phyloP scores from a whole-genome alignment of 2,888 invertebrate genomes.

The Leucophenga maculata region DNA sequence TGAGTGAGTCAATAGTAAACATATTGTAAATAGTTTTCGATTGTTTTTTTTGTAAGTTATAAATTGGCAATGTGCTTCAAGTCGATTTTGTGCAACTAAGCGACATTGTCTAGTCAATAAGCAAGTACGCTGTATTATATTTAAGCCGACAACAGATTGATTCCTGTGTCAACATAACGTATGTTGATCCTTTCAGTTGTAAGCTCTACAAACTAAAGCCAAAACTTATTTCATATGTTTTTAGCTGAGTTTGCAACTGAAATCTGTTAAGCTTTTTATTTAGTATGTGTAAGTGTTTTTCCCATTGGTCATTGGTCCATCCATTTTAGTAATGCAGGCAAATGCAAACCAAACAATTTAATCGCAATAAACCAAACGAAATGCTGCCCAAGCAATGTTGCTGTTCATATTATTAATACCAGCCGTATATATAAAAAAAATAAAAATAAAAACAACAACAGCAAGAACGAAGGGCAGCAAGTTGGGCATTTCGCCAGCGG shows the following conservation, averaged over 20 bases:
- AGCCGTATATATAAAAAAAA: too few relatives aligned
- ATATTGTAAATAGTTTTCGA: background rate
- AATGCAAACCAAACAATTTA: slow-evolving; percentile 65
- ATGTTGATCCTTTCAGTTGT: background rate
- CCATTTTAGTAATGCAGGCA: slow-evolving; percentile 54
- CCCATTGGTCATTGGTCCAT: background rate
- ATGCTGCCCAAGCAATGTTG: slow-evolving; percentile 38
- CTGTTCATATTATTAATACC: slow-evolving; percentile 7
- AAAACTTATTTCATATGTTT: slow-evolving; percentile 64
- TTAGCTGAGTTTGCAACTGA: slow-evolving; percentile 39
- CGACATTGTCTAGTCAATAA: background rate
- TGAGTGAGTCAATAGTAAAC: slow-evolving; percentile 49
- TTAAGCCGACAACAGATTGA: background rate
- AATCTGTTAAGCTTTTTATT: background rate
- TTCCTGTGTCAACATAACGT: slow-evolving; percentile 18
- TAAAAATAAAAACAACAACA: slow-evolving; percentile 28
- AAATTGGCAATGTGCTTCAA: slow-evolving; percentile 9
- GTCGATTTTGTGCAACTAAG: background rate
- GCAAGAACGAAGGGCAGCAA: slow-evolving; percentile 26
- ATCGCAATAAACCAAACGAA: slow-evolving; percentile 63
- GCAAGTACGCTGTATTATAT: background rate
- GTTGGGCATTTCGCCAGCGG: background rate
- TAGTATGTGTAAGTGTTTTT: too few relatives aligned
- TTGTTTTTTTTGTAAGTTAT: background rate
- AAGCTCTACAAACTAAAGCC: slow-evolving; percentile 47